Evolutionary conservation across 2,113 vertebrate species (phyloP).

Genomic region (Pimephales promelas): DNA sequence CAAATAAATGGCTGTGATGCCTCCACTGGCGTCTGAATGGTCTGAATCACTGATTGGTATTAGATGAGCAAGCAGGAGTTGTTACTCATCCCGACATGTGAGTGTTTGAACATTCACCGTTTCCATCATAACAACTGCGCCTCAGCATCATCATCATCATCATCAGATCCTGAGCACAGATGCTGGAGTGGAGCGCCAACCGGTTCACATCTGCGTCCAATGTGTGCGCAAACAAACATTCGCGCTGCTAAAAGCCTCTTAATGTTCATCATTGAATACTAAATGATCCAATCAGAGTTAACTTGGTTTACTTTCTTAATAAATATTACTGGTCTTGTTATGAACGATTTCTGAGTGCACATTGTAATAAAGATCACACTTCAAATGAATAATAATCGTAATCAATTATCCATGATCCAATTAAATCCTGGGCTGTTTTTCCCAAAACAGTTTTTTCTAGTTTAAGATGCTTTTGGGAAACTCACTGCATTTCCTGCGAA

Average conservation of each 20-base stretch:
- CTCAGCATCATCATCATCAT: neutral
- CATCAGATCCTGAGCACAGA: slow-evolving; percentile 64
- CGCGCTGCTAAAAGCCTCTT: slow-evolving; percentile 9
- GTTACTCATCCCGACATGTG: slow-evolving; percentile 11
- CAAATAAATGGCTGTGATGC: neutral
- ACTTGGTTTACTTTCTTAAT: slow-evolving; percentile 13
- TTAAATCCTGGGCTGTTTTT: neutral
- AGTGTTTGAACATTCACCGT: slow-evolving; percentile 4
- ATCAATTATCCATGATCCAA: neutral
- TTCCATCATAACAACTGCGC: slow-evolving; percentile 20
- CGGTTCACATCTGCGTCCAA: slow-evolving; percentile 45
- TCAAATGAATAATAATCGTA: neutral
- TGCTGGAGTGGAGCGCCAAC: slow-evolving; percentile 52
- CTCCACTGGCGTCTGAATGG: neutral
- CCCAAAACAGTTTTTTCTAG: neutral
- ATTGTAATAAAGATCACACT: neutral
- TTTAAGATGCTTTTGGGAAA: neutral
- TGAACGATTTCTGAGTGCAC: neutral
- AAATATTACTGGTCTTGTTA: neutral
- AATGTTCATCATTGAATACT: neutral
- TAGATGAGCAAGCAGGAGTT: neutral
- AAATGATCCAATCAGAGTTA: neutral
- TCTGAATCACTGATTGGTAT: neutral
- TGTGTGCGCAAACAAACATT: slow-evolving; percentile 20
- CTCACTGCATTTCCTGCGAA: neutral